These are phyloP conservation scores for Gnathonemus echidnorhynchus DNA, from an alignment of 2,113 vertebrate genomes.

Conservation along the genomic window DNA sequence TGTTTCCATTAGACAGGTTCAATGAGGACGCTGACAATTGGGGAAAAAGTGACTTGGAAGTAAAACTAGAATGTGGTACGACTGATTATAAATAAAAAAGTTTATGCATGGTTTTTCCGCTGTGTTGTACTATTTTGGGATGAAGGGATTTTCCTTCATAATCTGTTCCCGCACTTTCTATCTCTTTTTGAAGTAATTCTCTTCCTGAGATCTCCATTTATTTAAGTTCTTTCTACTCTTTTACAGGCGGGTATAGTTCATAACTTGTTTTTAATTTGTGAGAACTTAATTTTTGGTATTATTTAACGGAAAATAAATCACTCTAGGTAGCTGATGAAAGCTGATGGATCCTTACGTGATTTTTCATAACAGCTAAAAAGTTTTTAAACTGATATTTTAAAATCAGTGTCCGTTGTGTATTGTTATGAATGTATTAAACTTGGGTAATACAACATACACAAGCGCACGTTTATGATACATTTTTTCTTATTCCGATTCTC, in stretches of 20 bases:
- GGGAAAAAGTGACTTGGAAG: slow-evolving; percentile 38
- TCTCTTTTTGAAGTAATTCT: slow-evolving; percentile 35
- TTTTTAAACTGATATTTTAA: neutral
- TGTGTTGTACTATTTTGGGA: slow-evolving; percentile 34
- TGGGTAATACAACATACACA: neutral
- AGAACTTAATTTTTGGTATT: slow-evolving; percentile 51
- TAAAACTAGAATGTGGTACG: slow-evolving; percentile 26
- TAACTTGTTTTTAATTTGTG: slow-evolving; percentile 39
- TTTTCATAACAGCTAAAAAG: neutral
- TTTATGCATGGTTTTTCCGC: slow-evolving; percentile 4
- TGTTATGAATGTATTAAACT: neutral
- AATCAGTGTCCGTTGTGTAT: neutral
- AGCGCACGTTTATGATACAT: neutral
- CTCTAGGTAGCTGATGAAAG: neutral
- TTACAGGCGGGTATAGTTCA: slow-evolving; percentile 46
- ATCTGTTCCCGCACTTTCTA: neutral
- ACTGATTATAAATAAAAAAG: neutral
- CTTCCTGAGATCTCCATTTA: slow-evolving; percentile 36
- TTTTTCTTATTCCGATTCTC: neutral
- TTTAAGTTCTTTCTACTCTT: slow-evolving; percentile 31
- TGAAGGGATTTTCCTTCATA: slow-evolving; percentile 9
- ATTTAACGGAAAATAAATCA: neutral
- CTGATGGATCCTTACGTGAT: neutral
- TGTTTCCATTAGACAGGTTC: slow-evolving; percentile 27
- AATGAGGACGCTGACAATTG: slow-evolving; percentile 49